Evolutionary conservation across 1,140 invertebrate genomes (phyloP).

Genomic region (Drosophila sp.): DNA sequence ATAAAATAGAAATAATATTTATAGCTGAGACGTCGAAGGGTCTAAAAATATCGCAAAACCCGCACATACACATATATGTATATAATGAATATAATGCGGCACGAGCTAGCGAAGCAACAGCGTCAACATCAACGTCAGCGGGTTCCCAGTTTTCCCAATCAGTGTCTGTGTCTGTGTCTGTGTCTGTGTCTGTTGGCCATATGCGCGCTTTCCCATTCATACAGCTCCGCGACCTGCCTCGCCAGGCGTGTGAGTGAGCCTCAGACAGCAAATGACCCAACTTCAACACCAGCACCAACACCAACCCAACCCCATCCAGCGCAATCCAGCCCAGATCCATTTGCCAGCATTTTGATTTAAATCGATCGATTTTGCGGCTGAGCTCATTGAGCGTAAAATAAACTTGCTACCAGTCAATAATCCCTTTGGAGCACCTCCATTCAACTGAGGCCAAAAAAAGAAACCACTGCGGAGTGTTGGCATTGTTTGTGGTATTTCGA

Average conservation of each 20-base stretch:
- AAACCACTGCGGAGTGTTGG: conserved; percentile 21
- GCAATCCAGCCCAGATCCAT: conserved; percentile 28
- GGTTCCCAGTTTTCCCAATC: conserved; percentile 18
- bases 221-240: conserved; percentile 67
- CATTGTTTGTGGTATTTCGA: conserved; percentile 60
- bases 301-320: conserved; percentile 10
- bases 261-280: conserved; percentile 42
- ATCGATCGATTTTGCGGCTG: conserved; percentile 79
- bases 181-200: conserved; percentile 51
- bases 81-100: conserved; percentile 33
- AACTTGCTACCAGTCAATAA: conserved; percentile 79
- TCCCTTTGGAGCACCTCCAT: conserved; percentile 51
- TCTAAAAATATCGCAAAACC: conserved; percentile 65
- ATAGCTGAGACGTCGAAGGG: conserved; percentile 80
- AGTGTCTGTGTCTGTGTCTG: conserved; percentile 15
- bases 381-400: conserved; percentile 82
- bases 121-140: conserved; percentile 33
- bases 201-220: conserved; percentile 76
- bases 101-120: conserved; percentile 45
- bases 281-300: conserved; percentile 10
- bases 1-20: conserved; percentile 84
- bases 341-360: conserved; percentile 70
- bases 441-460: background rate
- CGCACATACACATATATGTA: background rate
- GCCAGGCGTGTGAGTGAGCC: conserved; percentile 10